Percentiles rank a stretch among this genome's conserved stretches.
Evolutionary conservation across 2,113 vertebrate genomes (phyloP).

Genomic region (Micronisus gabar): DNA sequence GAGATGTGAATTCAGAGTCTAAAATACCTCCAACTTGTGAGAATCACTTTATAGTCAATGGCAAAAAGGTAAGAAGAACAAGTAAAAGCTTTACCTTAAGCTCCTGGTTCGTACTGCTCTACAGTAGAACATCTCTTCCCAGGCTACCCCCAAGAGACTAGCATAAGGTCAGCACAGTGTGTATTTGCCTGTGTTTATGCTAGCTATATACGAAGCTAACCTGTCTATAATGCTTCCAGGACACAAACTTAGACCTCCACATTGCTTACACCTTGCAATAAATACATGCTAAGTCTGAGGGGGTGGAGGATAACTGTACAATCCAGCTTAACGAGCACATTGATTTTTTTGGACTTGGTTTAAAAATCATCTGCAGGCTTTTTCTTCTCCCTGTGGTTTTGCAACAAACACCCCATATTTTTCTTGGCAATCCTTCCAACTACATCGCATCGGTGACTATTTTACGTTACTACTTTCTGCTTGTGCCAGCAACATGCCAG

Average conservation of each 20-base stretch:
- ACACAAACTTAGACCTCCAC: background rate
- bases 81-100: rapidly evolving
- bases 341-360: background rate
- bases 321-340: rapidly evolving
- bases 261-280: background rate
- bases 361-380: background rate
- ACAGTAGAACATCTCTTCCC: background rate
- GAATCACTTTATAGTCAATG: background rate
- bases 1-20: background rate
- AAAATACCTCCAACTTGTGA: background rate
- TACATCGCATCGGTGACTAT: background rate
- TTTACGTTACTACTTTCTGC: background rate
- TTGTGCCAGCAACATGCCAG: background rate
- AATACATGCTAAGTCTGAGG: background rate
- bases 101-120: background rate
- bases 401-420: background rate
- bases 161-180: background rate
- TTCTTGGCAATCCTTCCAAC: background rate
- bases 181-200: background rate
- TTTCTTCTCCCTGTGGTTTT: background rate
- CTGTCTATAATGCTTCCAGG: background rate
- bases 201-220: background rate
- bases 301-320: background rate
- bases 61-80: background rate
- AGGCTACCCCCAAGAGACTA: background rate